Evolutionary conservation across 2,797 vertebrate genomes (phyloP).

Genomic region (Poeciliopsis infans): DNA sequence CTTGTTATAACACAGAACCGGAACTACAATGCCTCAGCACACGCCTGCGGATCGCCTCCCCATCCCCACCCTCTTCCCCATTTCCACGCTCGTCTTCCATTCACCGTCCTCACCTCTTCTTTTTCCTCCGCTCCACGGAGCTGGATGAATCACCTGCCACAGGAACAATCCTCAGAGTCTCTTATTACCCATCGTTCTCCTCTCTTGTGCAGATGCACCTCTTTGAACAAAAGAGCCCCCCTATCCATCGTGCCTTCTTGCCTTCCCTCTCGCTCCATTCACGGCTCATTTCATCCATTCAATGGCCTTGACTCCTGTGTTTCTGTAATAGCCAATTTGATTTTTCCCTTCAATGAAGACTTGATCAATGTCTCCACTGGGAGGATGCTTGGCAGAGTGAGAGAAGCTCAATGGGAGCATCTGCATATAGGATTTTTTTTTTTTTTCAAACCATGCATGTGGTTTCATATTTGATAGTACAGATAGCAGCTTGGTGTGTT

Average conservation of each 20-base stretch:
- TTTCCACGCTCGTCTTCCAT: slow-evolving; percentile 58
- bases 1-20: slow-evolving; percentile 67
- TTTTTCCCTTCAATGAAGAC: slow-evolving; percentile 75
- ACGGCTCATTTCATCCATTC: slow-evolving; percentile 76
- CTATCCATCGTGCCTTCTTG: slow-evolving; percentile 63
- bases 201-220: slow-evolving; percentile 64
- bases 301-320: slow-evolving; percentile 73
- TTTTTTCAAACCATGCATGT: background rate
- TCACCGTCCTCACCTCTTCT: slow-evolving; percentile 60
- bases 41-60: slow-evolving; percentile 48
- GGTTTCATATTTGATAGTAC: slow-evolving; percentile 30
- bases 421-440: slow-evolving; percentile 50
- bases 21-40: slow-evolving; percentile 62
- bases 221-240: slow-evolving; percentile 63
- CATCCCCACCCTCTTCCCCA: slow-evolving; percentile 30
- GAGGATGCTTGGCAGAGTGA: slow-evolving; percentile 64
- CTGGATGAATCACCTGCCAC: slow-evolving; percentile 76
- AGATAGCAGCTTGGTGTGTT: background rate
- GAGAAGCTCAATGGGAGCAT: slow-evolving; percentile 57
- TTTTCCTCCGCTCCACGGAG: slow-evolving; percentile 58
- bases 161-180: slow-evolving; percentile 74
- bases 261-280: slow-evolving; percentile 66
- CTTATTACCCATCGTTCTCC: slow-evolving; percentile 70
- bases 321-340: slow-evolving; percentile 79
- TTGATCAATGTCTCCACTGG: slow-evolving; percentile 77